Evolutionary conservation across 2,797 vertebrate species (phyloP), one percentile per base, ranked within the genome.

Genomic region (Prunella strophiata): DNA sequence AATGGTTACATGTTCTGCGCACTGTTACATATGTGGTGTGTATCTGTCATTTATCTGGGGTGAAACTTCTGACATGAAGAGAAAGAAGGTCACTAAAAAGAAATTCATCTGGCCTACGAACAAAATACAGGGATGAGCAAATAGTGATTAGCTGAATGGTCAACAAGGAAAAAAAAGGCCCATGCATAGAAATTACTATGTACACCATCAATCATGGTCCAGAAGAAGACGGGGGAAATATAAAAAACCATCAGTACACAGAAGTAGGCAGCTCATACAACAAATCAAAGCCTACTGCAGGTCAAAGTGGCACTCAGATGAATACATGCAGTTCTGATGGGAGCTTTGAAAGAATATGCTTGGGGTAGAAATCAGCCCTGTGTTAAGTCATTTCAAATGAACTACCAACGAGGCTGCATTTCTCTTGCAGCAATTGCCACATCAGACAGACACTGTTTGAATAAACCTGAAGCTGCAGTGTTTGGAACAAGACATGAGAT

Each of bases 61-160:
- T 83, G 65, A 94, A 65, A 83, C 52, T 95, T 93, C 81, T 83
- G 84, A 89, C 65, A 80, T 58, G 57, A 89, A 88, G 55, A 94
- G 88, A 93, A 89, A 91, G 63, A 50, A 71, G 25, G 21, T 17
- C n/a, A 89, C 93, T 89, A 93, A 85, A 91, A 96, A 85, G 79
- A 93, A 93, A 95, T 95, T 95, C 13, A 50, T 94, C 81, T 83
- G 71, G 71, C 45, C 93, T 92, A 91, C 84, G 42, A 85, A 79
- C 10, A 83, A 92, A 94, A 89, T 42, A 67, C 54, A 91, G 68
- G 32, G 78, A 96, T 88, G 79, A 92, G 61, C 61, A 95, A 96
- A 86, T 36, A 85, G 75, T 68, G 68, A 91, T 91, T 88, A 93
- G 65, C n/a, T 65, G 55, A 91, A 59, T 79, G 77, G 74, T 77